Base-by-base conservation (phyloP, 2,797 vertebrate species). In the Nyctalus aviator region DNA sequence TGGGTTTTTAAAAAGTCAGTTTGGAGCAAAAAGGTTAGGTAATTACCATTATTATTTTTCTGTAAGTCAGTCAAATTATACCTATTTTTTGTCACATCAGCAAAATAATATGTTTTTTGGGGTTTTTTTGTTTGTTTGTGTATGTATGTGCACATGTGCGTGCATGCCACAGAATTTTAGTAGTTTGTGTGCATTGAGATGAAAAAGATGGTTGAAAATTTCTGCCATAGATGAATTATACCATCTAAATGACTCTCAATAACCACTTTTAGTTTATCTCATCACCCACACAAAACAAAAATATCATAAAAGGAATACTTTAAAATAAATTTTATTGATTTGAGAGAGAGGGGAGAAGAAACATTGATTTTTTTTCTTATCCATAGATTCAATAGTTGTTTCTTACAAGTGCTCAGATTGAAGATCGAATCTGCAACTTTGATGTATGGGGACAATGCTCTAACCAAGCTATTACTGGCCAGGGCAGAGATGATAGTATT, bases 231-330 rank as follows among this genome's bases (percentile, higher is more conserved):
- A 50, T 17, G 10, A 64, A 77, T 59, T 75, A 84, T 62, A 84
- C 30, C 18, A 82, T 57, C 21, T 78, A 90, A 72, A n/a, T 77
- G 62, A 90, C 55, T 84, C 21, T 87, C 46, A n/a, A 41, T 7
- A 32, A 11, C 78, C 55, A 90, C 35, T 85, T 88, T 68, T 30
- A 27, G 32, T 75, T 73, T 71, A 59, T n/a, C 57, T 92, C n/a
- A 84, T 35, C 10, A 75, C 14, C 10, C 14, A 64, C 27, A 57
- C 13, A 76, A 79, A 86, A 86, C 10, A 93, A 87, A 86, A 85
- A 86, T 55, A 90, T 30, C 20, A 88, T 75, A 90, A 94, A 88
- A 86, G 27, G 53, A 93, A 92, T 9, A 72, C 8, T 46, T 94
- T 93, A 76, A 20, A 76, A 20, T 72, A n/a, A 79, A 11, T 35